Evolutionary conservation across 2,888 invertebrate genomes (phyloP), one percentile per base, ranked within the genome.

Genomic region (Drosophila nigritarsus): DNA sequence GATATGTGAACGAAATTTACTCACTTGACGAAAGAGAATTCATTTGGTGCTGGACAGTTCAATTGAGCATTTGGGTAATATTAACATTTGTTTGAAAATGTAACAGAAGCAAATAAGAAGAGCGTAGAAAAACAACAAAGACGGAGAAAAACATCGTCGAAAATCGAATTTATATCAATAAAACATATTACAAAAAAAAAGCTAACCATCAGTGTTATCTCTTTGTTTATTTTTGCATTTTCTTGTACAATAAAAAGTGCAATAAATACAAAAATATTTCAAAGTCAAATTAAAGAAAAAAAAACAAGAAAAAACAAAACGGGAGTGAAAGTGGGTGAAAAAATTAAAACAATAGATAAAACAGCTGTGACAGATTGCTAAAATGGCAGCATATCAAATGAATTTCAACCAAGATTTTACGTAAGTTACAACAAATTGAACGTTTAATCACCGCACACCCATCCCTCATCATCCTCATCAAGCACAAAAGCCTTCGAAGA

Each of bases 361-460:
- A 55, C 68, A 85, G 59, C 58, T 77, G 54, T 65, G 66, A 54
- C 67, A 69, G 63, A 68, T 72, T 71, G 63, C 60, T 77, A 73
- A 73, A 78, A 90, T 90, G 91, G 80, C 75, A 78, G 82, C 79
- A 81, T 91, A 91, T 77, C 89, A 85, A 78, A 90, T 90, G 76
- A 90, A 88, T 77, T 90, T 89, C 73, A 90, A 90, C 75, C 90
- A 90, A 85, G 90, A 90, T 73, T 90, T 90, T 90, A 90, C 89
- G 90, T 90, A 90, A 90, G 90, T 90, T 65, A 55, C 32, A 75
- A 73, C 61, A 73, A 74, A 75, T 70, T 71, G 30, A 50, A 13
- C 53, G 24, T 42, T 54, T 40, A 51, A 40, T 50, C 42, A 55
- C 13, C 3, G 32, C 32, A 9, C 50, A n/a, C 9, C 24, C 48